phyloP scores from a whole-genome alignment of 2,888 invertebrate species.

The Tipula vernalis region DNA sequence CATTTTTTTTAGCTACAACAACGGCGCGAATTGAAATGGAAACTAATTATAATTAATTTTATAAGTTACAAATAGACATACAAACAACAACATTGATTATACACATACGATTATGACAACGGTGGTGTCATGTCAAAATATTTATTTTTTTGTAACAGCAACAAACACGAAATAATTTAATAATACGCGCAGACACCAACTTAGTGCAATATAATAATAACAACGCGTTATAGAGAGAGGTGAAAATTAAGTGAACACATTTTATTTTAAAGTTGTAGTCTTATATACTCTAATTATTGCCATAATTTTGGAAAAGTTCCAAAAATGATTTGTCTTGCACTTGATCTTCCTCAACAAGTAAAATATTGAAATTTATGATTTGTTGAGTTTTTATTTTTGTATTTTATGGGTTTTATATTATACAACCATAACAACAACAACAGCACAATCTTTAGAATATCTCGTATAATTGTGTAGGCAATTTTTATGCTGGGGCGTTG shows the following conservation, averaged over 20 bases:
- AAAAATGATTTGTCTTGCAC: neutral
- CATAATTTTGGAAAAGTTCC: neutral
- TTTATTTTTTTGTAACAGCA: neutral
- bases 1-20: neutral
- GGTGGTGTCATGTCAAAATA: neutral
- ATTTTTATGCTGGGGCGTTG: neutral
- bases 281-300: neutral
- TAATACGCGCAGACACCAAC: neutral
- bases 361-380: neutral
- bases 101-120: neutral
- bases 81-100: neutral
- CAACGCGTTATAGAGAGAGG: neutral
- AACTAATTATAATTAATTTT: neutral
- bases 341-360: conserved; percentile 4
- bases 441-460: neutral
- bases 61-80: neutral
- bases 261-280: neutral
- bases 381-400: neutral
- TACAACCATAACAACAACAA: neutral
- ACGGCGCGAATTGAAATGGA: neutral
- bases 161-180: neutral
- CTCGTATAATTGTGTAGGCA: neutral
- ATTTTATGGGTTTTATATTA: neutral
- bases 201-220: neutral
- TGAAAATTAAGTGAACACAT: neutral